Conservation (phyloP, 1,140 invertebrate genomes). For the Episyrphus balteatus region DNA sequence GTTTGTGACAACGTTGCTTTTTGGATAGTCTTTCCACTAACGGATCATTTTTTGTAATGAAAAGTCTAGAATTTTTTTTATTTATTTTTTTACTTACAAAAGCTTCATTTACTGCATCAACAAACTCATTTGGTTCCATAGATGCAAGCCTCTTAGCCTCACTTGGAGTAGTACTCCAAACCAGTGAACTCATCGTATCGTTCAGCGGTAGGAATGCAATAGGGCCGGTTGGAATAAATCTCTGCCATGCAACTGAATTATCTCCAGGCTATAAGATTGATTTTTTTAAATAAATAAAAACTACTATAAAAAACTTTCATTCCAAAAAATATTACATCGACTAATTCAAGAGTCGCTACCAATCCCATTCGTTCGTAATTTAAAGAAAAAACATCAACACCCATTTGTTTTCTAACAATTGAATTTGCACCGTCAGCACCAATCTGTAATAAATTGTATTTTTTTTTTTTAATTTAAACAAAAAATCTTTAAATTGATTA, state of each 20-base stretch:
- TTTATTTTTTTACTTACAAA: too few species aligned
- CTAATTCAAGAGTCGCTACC: slow-evolving; percentile 76
- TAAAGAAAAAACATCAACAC: slow-evolving; percentile 63
- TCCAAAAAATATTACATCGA: slow-evolving; percentile 44
- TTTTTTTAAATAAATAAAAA: slow-evolving; percentile 3
- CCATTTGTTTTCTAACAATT: slow-evolving; percentile 67
- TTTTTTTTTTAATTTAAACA: too few species aligned
- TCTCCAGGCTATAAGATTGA: slow-evolving; percentile 30
- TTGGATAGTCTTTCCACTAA: slow-evolving; percentile 61
- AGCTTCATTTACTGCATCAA: slow-evolving; percentile 79
- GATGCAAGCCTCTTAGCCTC: slow-evolving; percentile 63
- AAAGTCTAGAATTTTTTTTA: too few species aligned
- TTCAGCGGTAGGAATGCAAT: slow-evolving; percentile 83
- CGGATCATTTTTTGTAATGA: too few species aligned
- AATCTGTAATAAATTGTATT: slow-evolving; percentile 55
- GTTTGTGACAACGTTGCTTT: slow-evolving; percentile 40
- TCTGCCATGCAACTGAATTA: slow-evolving; percentile 88
- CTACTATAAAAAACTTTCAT: slow-evolving; percentile 1
- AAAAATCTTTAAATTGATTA: too few species aligned
- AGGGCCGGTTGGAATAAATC: slow-evolving; percentile 83
- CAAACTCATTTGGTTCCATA: slow-evolving; percentile 67
- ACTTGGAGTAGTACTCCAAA: slow-evolving; percentile 74
- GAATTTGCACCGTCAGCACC: slow-evolving; percentile 92
- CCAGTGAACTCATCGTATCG: slow-evolving; percentile 67
- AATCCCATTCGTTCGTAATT: slow-evolving; percentile 83